Percentiles rank a stretch among this genome's conserved stretches.
Conservation (phyloP, 2,888 invertebrate genomes). For the Harpalus rufipes region DNA sequence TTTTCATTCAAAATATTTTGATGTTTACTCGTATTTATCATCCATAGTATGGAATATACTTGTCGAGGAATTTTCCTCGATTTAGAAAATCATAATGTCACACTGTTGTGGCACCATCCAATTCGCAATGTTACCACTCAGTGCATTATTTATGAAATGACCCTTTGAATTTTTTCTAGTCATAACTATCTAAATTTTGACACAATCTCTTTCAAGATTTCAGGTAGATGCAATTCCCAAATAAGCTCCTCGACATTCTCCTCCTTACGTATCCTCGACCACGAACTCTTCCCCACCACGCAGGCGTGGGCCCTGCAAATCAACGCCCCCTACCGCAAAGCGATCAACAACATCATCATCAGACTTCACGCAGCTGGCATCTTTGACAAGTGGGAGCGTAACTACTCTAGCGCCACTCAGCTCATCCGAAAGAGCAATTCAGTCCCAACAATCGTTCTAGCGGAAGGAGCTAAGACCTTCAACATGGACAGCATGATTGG, state of each 20-base stretch:
- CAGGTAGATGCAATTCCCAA: neutral
- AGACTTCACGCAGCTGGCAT: constrained; percentile 34
- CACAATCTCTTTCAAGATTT: neutral
- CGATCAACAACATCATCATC: constrained; percentile 30
- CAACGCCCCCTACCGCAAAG: constrained; percentile 8
- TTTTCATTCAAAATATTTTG: too few species aligned
- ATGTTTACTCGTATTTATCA: too few species aligned
- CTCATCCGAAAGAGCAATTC: constrained; percentile 22
- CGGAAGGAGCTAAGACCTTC: neutral
- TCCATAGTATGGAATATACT: too few species aligned
- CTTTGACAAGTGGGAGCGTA: constrained; percentile 21
- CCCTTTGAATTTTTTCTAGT: too few species aligned
- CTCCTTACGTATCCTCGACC: neutral
- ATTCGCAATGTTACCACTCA: too few species aligned
- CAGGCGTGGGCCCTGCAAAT: constrained; percentile 45
- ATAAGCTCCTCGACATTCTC: neutral
- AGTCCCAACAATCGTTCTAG: neutral
- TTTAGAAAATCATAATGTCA: too few species aligned
- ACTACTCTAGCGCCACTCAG: neutral
- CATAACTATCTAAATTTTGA: neutral
- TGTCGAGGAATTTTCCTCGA: too few species aligned
- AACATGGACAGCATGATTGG: constrained; percentile 13
- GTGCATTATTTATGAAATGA: too few species aligned
- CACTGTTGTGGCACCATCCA: too few species aligned
- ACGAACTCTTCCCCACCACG: constrained; percentile 29